These are phyloP conservation scores for Drosophila kokeensis DNA, from an alignment of 2,888 invertebrate genomes.

Conservation along the genomic window DNA sequence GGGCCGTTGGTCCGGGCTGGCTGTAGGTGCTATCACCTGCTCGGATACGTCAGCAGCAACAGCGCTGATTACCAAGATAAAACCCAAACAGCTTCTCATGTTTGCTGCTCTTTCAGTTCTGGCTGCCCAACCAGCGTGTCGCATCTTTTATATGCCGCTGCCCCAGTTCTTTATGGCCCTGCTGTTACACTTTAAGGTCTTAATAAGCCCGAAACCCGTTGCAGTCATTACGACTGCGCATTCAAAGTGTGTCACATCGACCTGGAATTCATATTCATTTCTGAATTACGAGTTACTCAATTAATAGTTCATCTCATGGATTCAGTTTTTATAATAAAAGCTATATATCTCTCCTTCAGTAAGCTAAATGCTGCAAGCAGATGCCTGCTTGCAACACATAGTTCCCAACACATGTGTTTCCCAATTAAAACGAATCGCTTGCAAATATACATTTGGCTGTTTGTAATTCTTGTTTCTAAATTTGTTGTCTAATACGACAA, in stretches of 20 bases:
- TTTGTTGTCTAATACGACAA: too few species aligned
- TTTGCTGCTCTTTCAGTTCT: constrained; percentile 18
- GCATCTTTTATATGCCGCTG: constrained; percentile 24
- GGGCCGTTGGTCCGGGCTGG: constrained; percentile 29
- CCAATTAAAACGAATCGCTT: not conserved
- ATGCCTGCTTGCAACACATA: not conserved
- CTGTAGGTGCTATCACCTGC: constrained; percentile 3
- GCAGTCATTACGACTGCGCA: constrained; percentile 7
- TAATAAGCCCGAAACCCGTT: constrained; percentile 45
- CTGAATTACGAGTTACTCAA: not conserved
- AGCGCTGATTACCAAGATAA: constrained; percentile 39
- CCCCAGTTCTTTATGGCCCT: not conserved
- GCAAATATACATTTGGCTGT: not conserved
- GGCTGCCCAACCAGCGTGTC: not conserved
- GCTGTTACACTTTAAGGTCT: constrained; percentile 12
- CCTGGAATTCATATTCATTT: not conserved
- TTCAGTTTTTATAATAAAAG: not conserved
- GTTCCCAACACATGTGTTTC: not conserved
- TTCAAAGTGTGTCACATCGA: constrained; percentile 39
- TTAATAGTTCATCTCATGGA: not conserved
- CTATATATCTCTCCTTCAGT: too few species aligned
- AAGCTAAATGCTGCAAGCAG: not conserved
- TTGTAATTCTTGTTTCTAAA: not conserved
- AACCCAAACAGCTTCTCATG: constrained; percentile 52
- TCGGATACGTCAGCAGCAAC: constrained; percentile 18